Evolutionary conservation across 2,797 vertebrate species (phyloP).

Genomic region (Phrynocephalus forsythii): DNA sequence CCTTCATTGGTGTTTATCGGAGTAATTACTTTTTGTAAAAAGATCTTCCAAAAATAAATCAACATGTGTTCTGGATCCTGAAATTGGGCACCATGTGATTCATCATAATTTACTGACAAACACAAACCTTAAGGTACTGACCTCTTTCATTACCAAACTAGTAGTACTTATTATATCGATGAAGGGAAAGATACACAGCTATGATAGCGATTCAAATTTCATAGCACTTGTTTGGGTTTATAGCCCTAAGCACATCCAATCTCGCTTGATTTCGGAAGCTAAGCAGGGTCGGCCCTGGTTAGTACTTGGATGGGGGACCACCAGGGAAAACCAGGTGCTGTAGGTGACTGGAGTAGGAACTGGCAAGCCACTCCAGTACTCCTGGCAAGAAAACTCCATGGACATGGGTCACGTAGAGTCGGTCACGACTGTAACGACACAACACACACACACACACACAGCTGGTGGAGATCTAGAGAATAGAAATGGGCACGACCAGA

Average conservation of each 20-base stretch:
- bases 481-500: no score
- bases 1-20: constrained; percentile 65
- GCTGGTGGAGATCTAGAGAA: no score
- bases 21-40: constrained; percentile 72
- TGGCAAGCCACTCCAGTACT: no score
- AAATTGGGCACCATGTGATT: constrained; percentile 40
- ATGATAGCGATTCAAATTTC: constrained; percentile 49
- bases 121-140: constrained; percentile 28
- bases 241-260: neutral
- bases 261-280: no score
- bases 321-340: no score
- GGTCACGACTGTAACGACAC: no score
- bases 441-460: no score
- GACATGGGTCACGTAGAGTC: no score
- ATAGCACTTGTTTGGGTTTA: neutral
- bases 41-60: constrained; percentile 72
- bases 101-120: constrained; percentile 60
- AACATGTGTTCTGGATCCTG: constrained; percentile 53
- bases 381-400: no score
- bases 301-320: no score
- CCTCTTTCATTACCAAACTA: neutral
- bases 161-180: neutral
- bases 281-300: no score
- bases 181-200: constrained; percentile 17
- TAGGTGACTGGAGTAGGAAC: no score